phyloP scores from a whole-genome alignment of 1,140 invertebrate genomes.

The Trichogramma pretiosum region DNA sequence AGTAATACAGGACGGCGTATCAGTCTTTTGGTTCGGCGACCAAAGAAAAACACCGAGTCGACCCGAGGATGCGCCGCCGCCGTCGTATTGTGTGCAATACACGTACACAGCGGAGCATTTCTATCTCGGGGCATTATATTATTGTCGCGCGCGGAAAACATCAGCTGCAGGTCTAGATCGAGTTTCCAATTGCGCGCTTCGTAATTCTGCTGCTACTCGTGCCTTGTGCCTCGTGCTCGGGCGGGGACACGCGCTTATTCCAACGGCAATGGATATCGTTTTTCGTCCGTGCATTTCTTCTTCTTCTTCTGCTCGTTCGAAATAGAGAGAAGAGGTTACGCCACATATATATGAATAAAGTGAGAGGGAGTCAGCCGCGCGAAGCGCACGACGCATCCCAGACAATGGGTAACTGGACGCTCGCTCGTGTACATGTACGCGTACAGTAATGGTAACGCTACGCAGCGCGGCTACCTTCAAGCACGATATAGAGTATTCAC shows the following conservation, averaged over 20 bases:
- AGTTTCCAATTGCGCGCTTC: slow-evolving; percentile 30
- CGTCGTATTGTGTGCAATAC: no score
- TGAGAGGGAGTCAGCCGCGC: neutral
- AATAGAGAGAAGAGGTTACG: no score
- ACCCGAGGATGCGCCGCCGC: slow-evolving; percentile 4
- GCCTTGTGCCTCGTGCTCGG: neutral
- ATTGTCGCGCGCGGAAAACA: neutral
- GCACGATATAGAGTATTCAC: no score
- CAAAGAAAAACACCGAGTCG: no score
- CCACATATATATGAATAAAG: slow-evolving; percentile 18
- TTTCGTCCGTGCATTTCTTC: slow-evolving; percentile 26
- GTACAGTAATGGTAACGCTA: no score
- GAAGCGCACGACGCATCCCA: neutral
- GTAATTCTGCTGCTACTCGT: no score
- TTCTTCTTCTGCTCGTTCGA: no score
- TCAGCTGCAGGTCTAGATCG: slow-evolving; percentile 20
- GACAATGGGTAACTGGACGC: slow-evolving; percentile 19
- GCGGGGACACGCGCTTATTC: slow-evolving; percentile 19
- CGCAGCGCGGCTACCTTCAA: no score
- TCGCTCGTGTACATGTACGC: no score
- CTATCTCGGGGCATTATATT: slow-evolving; percentile 31
- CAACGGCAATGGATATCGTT: slow-evolving; percentile 30
- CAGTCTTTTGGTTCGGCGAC: no score
- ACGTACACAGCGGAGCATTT: slow-evolving; percentile 25
- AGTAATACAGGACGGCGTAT: no score